Base-by-base conservation (phyloP, 2,113 vertebrate species). In the Pontoporia blainvillei region DNA sequence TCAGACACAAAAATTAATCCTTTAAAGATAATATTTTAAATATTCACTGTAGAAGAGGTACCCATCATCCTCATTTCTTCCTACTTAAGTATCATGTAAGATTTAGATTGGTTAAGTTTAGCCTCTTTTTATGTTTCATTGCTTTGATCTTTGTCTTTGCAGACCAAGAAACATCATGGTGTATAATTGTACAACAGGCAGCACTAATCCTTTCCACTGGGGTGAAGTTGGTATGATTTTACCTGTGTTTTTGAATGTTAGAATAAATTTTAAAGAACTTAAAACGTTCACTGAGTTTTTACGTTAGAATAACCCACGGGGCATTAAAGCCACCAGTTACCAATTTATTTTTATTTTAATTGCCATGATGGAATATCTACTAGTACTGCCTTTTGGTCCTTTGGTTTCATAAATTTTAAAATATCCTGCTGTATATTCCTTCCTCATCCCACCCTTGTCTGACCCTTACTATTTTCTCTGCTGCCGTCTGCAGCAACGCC, bases 121-220 rank as follows among this genome's bases (percentile, higher is more conserved):
- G 0, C 94, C 66, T 91, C n/a, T 46, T 93, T 94, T 69, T 97
- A 57, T 96, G 41, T 97, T 97, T 96, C n/a, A 23, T 96, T 44
- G 78, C 67, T 90, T 85, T 39, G 27, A 41, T 97, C 52, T 97
- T 92, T 98, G 52, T 96, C 41, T 71, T 93, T 94, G 11, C 98
- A 99, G 99, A 98, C 99, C 99, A 93, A 99, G 98, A 97, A 99
- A 99, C 97, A 98, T 99, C 81, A 98, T 99, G 97, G 99, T 99
- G 62, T 99, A 99, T 98, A 99, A 99, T 96, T 99, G 99, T 97
- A 99, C 99, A 12, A 99, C 99, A 12, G 99, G 99, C 49, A 99
- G 99, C 78, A 99, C 99, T 98, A 99, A 99, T 98, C 99, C 99
- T 62, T 99, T 99, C 97, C 99, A 98, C 98, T 99, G 99, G 99